Conservation (phyloP, 2,888 invertebrate genomes). For the Petrolisthes manimaculis region DNA sequence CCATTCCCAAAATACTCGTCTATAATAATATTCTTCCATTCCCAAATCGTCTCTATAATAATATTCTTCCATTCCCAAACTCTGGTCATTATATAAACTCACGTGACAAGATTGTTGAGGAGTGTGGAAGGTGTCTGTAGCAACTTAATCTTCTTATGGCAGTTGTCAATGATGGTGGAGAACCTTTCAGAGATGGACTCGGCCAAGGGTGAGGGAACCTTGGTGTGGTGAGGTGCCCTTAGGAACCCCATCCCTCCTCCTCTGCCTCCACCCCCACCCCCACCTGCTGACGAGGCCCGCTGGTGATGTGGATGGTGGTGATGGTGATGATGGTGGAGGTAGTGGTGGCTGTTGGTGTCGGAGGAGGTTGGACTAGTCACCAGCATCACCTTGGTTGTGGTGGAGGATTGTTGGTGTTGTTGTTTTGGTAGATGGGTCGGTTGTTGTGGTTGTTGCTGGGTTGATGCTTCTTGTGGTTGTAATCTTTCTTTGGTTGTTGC, state of each 20-base stretch:
- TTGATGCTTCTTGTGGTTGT: neutral
- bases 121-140: constrained; percentile 62
- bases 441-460: neutral
- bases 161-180: constrained; percentile 63
- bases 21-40: too few relatives aligned
- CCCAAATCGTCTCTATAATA: too few relatives aligned
- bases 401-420: neutral
- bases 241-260: constrained; percentile 58
- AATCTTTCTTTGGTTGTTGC: neutral
- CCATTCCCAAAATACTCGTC: too few relatives aligned
- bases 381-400: constrained; percentile 3
- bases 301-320: constrained; percentile 15
- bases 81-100: constrained; percentile 13
- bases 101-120: constrained; percentile 65
- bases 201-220: constrained; percentile 62
- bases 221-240: constrained; percentile 59
- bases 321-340: constrained; percentile 15
- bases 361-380: constrained; percentile 3
- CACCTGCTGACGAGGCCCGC: constrained; percentile 5
- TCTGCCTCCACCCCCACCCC: constrained; percentile 4
- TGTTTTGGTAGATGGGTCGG: neutral
- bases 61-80: neutral
- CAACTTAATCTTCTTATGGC: constrained; percentile 64
- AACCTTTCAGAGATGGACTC: constrained; percentile 61
- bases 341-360: constrained; percentile 13